These are phyloP conservation scores for Microtus californicus DNA, from an alignment of 2,797 vertebrate species.

Conservation along the genomic window DNA sequence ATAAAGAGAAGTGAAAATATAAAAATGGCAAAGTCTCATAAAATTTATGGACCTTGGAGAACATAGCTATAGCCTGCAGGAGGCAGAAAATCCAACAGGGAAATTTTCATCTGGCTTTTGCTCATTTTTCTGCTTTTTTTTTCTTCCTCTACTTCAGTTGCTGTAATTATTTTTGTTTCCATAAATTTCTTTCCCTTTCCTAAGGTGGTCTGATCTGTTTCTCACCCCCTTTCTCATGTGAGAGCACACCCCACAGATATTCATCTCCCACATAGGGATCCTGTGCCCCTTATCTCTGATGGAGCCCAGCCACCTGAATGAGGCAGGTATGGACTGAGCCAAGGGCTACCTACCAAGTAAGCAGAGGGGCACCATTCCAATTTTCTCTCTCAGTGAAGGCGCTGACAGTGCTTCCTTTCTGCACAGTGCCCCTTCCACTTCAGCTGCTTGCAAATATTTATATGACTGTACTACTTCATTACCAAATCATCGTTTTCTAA, in stretches of 20 bases:
- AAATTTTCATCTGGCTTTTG: constrained; percentile 14
- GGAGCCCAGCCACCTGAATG: not conserved
- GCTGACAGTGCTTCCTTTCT: not conserved
- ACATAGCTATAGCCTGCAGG: not conserved
- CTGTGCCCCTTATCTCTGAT: not conserved
- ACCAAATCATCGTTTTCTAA: not conserved
- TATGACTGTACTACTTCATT: not conserved
- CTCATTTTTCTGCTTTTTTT: not conserved
- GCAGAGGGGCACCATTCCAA: not conserved
- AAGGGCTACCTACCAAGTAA: not conserved
- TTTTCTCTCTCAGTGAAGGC: not conserved
- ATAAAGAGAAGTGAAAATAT: not conserved
- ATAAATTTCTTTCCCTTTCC: constrained; percentile 40
- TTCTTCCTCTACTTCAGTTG: not conserved
- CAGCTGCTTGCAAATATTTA: not conserved
- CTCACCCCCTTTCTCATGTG: not conserved
- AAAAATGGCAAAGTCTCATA: constrained; percentile 19
- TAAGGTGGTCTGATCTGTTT: constrained; percentile 38
- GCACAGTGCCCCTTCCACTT: not conserved
- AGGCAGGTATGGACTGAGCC: not conserved
- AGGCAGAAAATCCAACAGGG: not conserved
- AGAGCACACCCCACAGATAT: constrained; percentile 12
- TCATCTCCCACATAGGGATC: not conserved
- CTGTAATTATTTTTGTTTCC: constrained; percentile 43
- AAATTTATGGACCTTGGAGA: not conserved